Conservation (phyloP, 2,888 invertebrate species). For the Apamea crenata region DNA sequence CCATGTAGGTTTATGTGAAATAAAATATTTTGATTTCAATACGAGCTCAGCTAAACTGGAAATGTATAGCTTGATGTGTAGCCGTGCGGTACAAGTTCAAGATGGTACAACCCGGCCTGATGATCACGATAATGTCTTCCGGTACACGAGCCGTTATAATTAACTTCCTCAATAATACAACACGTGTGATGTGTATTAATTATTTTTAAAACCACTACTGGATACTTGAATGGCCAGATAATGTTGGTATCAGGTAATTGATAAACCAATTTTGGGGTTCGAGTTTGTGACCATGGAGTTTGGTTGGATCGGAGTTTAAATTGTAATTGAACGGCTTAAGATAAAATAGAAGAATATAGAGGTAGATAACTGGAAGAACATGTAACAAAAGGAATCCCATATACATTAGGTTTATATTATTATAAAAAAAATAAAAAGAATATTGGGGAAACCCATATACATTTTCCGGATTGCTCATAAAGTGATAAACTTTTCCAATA, state of each 20-base stretch:
- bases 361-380: not conserved
- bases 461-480: too few species aligned
- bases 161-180: constrained; percentile 65
- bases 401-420: too few species aligned
- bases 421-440: too few species aligned
- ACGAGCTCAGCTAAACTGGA: not conserved
- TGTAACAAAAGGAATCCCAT: not conserved
- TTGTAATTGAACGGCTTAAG: not conserved
- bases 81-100: constrained; percentile 38
- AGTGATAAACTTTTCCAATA: not conserved
- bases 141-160: constrained; percentile 63
- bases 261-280: constrained; percentile 27
- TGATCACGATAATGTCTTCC: constrained; percentile 63
- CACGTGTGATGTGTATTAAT: constrained; percentile 65
- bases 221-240: constrained; percentile 42
- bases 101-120: constrained; percentile 34
- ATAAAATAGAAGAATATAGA: not conserved
- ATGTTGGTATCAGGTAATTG: constrained; percentile 40
- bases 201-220: constrained; percentile 49
- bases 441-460: not conserved
- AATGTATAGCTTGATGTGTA: too few species aligned
- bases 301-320: not conserved
- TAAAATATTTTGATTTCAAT: not conserved
- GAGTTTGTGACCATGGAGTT: constrained; percentile 5
- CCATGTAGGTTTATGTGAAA: not conserved